Percentiles rank a stretch among this genome's conserved stretches.
Conservation (phyloP, 2,113 vertebrate species). For the Daboia siamensis region DNA sequence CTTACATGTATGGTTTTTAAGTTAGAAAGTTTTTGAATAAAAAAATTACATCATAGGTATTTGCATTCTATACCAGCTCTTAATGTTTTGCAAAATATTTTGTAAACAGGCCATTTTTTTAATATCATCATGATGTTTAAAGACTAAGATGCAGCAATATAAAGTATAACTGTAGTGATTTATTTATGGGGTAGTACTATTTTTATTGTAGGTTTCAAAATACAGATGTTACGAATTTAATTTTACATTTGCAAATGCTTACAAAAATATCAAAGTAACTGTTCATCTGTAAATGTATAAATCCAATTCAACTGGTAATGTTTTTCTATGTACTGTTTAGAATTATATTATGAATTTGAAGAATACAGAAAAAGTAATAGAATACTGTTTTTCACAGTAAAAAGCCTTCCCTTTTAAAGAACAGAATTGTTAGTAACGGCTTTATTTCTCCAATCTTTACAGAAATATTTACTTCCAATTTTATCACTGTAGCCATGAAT, state of each 20-base stretch:
- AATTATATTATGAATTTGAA: slow-evolving; percentile 27
- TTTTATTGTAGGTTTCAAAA: slow-evolving; percentile 43
- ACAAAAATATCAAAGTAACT: slow-evolving; percentile 70
- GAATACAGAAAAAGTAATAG: slow-evolving; percentile 28
- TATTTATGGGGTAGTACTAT: slow-evolving; percentile 21
- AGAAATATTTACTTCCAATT: slow-evolving; percentile 15
- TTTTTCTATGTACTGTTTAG: slow-evolving; percentile 31
- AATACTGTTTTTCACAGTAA: slow-evolving; percentile 9
- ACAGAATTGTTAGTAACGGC: not conserved
- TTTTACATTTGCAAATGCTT: slow-evolving; percentile 55
- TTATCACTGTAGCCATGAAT: slow-evolving; percentile 22
- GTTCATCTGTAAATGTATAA: slow-evolving; percentile 46
- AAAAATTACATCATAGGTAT: slow-evolving; percentile 60
- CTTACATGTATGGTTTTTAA: slow-evolving; percentile 66
- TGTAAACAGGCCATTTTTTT: slow-evolving; percentile 5
- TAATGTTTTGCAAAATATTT: slow-evolving; percentile 17
- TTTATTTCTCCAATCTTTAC: slow-evolving; percentile 20
- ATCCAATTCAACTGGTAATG: slow-evolving; percentile 51
- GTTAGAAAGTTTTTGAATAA: slow-evolving; percentile 69
- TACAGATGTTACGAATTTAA: slow-evolving; percentile 38
- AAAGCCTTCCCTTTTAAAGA: slow-evolving; percentile 6
- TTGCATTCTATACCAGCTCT: slow-evolving; percentile 44
- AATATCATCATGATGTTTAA: slow-evolving; percentile 4
- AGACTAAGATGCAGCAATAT: slow-evolving; percentile 36
- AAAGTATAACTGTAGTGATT: slow-evolving; percentile 50